Percentiles rank a stretch among this genome's conserved stretches.
phyloP scores from a whole-genome alignment of 2,113 vertebrate species.

The Dipodomys stephensi region DNA sequence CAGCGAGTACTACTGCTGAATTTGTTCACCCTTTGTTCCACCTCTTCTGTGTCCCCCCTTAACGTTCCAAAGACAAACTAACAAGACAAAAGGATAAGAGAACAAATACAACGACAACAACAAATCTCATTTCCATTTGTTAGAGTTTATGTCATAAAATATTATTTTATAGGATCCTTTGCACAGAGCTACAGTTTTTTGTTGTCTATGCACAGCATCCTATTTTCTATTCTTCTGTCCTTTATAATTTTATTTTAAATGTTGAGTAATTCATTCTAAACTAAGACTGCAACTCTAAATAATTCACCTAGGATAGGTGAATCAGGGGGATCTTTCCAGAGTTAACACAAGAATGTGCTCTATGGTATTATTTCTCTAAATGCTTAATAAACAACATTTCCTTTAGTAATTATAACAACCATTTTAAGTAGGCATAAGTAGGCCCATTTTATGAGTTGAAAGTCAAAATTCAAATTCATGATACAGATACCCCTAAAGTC shows the following conservation, averaged over 20 bases:
- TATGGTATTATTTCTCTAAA: neutral
- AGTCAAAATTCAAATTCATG: constrained; percentile 35
- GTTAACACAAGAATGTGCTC: neutral
- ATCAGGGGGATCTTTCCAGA: constrained; percentile 17
- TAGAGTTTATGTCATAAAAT: too few species aligned
- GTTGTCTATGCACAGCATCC: neutral
- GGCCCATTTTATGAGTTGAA: constrained; percentile 35
- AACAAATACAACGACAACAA: too few species aligned
- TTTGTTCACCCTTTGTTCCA: too few species aligned
- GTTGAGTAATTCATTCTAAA: neutral
- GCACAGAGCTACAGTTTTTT: neutral
- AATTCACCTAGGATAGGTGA: neutral
- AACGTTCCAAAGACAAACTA: too few species aligned
- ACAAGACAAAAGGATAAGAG: too few species aligned
- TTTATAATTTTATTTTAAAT: constrained; percentile 34
- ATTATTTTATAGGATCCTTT: too few species aligned
- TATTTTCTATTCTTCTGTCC: neutral
- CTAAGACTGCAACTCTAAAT: neutral
- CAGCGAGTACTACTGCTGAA: too few species aligned
- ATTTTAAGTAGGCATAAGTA: constrained; percentile 19
- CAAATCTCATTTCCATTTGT: too few species aligned
- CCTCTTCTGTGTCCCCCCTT: too few species aligned
- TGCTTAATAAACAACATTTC: constrained; percentile 36
- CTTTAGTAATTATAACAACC: constrained; percentile 17
- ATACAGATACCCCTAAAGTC: neutral